Percentiles rank a stretch among this genome's conserved stretches.
Evolutionary conservation across 2,113 vertebrate genomes (phyloP).

Genomic region (Tricholaema leucomelas): DNA sequence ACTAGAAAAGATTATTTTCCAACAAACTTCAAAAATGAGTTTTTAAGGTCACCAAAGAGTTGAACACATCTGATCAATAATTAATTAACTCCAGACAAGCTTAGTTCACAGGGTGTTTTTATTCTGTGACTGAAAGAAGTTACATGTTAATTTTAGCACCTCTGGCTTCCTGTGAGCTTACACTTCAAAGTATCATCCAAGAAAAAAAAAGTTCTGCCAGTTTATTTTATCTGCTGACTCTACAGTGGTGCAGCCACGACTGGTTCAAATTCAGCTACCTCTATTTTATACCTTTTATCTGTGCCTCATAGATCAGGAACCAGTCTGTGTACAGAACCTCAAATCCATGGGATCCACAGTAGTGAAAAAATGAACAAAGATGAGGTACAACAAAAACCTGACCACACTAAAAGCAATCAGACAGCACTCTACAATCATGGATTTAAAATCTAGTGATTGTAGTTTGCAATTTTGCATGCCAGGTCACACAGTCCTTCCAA

Average conservation of each 20-base stretch:
- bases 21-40: neutral
- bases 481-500: neutral
- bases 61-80: neutral
- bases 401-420: neutral
- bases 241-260: rapidly evolving
- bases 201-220: neutral
- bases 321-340: neutral
- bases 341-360: neutral
- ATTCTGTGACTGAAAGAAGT: neutral
- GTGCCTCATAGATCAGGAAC: neutral
- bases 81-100: neutral
- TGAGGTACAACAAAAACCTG: neutral
- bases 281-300: neutral
- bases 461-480: neutral
- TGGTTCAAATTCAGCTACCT: neutral
- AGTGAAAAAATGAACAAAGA: neutral
- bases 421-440: rapidly evolving
- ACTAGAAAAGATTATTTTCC: neutral
- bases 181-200: neutral
- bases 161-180: neutral
- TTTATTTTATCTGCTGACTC: neutral
- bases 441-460: neutral
- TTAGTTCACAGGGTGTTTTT: neutral
- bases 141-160: neutral
- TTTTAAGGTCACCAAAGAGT: neutral